Conservation (phyloP, 2,888 invertebrate genomes). For the Oligia latruncula region DNA sequence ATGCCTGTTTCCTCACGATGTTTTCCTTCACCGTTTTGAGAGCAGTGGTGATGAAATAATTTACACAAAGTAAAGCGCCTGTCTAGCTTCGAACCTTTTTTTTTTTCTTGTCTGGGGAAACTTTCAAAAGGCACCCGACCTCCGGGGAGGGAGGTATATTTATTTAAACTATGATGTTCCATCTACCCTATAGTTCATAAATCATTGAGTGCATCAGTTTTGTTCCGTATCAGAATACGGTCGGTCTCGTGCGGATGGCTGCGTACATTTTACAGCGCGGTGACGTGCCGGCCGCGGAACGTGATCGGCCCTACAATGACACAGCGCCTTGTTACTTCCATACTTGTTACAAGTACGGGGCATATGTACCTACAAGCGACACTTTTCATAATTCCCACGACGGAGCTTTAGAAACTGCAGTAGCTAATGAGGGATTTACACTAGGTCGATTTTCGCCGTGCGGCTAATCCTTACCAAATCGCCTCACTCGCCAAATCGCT, state of each 20-base stretch:
- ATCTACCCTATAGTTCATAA: no score
- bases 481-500: neutral
- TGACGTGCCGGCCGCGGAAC: conserved; percentile 69
- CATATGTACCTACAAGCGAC: conserved; percentile 61
- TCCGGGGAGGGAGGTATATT: no score
- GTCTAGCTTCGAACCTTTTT: no score
- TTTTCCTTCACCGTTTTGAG: no score
- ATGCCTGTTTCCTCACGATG: no score
- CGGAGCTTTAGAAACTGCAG: neutral
- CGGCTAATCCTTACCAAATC: neutral
- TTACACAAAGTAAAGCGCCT: no score
- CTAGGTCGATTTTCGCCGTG: neutral
- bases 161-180: no score
- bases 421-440: neutral
- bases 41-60: no score
- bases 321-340: conserved; percentile 71
- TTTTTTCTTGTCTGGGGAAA: no score
- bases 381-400: conserved; percentile 46
- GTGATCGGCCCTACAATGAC: conserved; percentile 78
- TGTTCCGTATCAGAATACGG: conserved; percentile 73
- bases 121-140: no score
- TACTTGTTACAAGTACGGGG: conserved; percentile 70
- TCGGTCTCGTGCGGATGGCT: conserved; percentile 75
- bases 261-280: conserved; percentile 83
- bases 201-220: neutral